Evolutionary conservation across 2,888 invertebrate genomes (phyloP).

Genomic region (Ariolimax columbianus): DNA sequence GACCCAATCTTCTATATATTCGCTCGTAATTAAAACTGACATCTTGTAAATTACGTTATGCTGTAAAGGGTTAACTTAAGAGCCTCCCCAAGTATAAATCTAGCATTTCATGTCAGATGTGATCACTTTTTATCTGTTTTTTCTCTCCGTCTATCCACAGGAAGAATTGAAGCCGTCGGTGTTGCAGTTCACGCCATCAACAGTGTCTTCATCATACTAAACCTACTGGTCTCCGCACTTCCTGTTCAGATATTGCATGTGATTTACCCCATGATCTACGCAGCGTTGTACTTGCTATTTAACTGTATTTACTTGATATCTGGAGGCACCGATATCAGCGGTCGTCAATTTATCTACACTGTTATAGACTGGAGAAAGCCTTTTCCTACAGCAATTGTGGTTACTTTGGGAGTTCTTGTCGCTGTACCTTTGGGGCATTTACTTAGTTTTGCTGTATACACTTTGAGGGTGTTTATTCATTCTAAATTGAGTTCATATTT

Average conservation of each 20-base stretch:
- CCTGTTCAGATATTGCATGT: constrained; percentile 64
- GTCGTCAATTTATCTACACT: constrained; percentile 57
- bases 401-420: constrained; percentile 18
- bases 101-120: too few species aligned
- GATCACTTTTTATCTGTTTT: too few species aligned
- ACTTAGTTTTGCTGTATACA: constrained; percentile 19
- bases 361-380: constrained; percentile 56
- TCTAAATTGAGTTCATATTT: constrained; percentile 10
- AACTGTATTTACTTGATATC: constrained; percentile 57
- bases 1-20: too few species aligned
- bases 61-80: too few species aligned
- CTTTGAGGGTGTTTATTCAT: constrained; percentile 29
- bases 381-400: constrained; percentile 34
- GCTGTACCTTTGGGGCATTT: constrained; percentile 24
- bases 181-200: constrained; percentile 63
- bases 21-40: too few species aligned
- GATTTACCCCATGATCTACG: constrained; percentile 61
- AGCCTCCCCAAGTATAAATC: too few species aligned
- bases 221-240: constrained; percentile 61
- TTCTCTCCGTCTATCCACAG: constrained; percentile 14
- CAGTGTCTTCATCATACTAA: constrained; percentile 63
- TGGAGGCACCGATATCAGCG: constrained; percentile 57
- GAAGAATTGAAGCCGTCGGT: constrained; percentile 46
- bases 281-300: constrained; percentile 56
- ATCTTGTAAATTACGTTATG: too few species aligned